Evolutionary conservation across 2,797 vertebrate genomes (phyloP).

Genomic region (Agapornis canus): DNA sequence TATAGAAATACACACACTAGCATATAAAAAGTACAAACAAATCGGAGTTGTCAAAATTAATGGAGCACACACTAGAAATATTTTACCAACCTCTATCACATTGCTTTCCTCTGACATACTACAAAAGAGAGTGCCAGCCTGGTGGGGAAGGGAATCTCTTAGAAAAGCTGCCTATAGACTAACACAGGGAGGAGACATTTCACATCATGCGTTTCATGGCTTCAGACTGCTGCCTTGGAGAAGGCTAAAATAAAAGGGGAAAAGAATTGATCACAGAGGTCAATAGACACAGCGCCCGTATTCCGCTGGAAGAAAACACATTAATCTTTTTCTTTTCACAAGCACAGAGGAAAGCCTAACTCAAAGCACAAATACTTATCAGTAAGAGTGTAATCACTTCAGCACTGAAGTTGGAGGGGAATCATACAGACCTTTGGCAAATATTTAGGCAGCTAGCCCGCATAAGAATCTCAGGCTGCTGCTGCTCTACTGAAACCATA

Average conservation of each 20-base stretch:
- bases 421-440: background rate
- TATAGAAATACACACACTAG: conserved; percentile 7
- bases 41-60: conserved; percentile 30
- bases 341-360: background rate
- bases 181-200: background rate
- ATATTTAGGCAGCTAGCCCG: background rate
- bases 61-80: background rate
- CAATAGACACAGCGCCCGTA: background rate
- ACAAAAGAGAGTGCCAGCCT: background rate
- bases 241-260: background rate
- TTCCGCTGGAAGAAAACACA: background rate
- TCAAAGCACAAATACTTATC: background rate
- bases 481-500: background rate
- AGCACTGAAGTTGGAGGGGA: background rate
- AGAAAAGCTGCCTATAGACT: background rate
- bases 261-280: background rate
- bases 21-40: conserved; percentile 37
- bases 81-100: background rate
- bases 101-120: background rate
- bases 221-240: background rate
- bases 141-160: background rate
- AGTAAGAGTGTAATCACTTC: background rate
- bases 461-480: background rate
- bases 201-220: background rate
- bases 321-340: background rate